Evolutionary conservation across 1,140 invertebrate species (phyloP).

Genomic region (Drosophila santomea): DNA sequence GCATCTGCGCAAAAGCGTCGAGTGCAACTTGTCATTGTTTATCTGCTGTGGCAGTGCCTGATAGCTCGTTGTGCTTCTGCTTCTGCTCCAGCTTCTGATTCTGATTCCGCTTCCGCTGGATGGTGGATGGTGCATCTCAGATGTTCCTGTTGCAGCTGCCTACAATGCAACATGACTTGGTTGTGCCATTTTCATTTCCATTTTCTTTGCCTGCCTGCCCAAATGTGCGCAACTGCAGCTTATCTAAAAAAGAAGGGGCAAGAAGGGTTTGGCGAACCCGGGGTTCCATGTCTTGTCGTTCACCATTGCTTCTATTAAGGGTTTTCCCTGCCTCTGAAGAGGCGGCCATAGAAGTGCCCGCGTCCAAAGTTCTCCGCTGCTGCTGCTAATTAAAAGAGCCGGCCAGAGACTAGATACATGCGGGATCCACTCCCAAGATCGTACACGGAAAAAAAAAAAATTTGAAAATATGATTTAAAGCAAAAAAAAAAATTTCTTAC

Average conservation of each 20-base stretch:
- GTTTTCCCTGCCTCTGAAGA: constrained; percentile 30
- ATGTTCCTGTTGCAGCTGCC: constrained; percentile 40
- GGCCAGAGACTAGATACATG: constrained; percentile 47
- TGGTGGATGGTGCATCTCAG: constrained; percentile 7
- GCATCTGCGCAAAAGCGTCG: constrained; percentile 47
- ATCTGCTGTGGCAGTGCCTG: constrained; percentile 38
- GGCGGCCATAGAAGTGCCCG: constrained; percentile 49
- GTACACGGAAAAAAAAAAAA: constrained; percentile 8
- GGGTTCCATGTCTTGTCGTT: constrained; percentile 45
- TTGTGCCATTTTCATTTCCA: constrained; percentile 54
- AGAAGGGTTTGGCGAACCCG: constrained; percentile 1
- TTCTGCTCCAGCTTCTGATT: constrained; percentile 34
- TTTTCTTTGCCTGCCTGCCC: constrained; percentile 54
- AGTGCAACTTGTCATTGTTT: constrained; percentile 66
- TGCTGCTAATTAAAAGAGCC: constrained; percentile 64
- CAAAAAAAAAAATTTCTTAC: not conserved
- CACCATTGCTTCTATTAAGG: constrained; percentile 54
- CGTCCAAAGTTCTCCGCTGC: constrained; percentile 38
- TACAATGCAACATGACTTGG: constrained; percentile 47
- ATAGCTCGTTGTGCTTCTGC: constrained; percentile 43
- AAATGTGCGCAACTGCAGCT: constrained; percentile 47
- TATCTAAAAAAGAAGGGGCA: constrained; percentile 24
- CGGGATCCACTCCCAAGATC: constrained; percentile 14
- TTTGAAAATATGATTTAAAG: not conserved
- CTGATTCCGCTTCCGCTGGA: constrained; percentile 44